Conservation (phyloP, 2,888 invertebrate species). For the Pelosia muscerda region DNA sequence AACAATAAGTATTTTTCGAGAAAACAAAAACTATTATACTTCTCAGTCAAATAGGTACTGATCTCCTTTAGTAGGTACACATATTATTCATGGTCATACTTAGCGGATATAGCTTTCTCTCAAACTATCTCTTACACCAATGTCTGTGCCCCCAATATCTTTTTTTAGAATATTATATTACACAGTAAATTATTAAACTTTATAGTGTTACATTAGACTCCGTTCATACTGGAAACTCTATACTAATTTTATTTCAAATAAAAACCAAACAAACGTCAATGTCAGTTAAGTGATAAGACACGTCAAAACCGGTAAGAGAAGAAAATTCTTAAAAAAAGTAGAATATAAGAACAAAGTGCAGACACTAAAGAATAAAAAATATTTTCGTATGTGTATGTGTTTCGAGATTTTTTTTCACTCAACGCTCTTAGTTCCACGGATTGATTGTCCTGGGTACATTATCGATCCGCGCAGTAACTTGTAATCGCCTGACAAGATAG, state of each 20-base stretch:
- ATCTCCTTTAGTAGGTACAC: too few species aligned
- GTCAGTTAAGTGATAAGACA: slow-evolving; percentile 1
- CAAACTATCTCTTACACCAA: background rate
- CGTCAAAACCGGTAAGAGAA: background rate
- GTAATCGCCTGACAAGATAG: slow-evolving; percentile 49
- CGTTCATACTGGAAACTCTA: background rate
- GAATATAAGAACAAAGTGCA: background rate
- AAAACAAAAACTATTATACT: too few species aligned
- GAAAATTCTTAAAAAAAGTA: background rate
- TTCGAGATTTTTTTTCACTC: background rate
- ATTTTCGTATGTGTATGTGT: background rate
- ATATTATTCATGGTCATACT: too few species aligned
- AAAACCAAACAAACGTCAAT: background rate
- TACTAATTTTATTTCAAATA: background rate
- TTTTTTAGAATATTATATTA: background rate
- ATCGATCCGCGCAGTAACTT: slow-evolving; percentile 22
- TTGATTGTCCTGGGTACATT: slow-evolving; percentile 14
- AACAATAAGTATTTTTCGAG: too few species aligned
- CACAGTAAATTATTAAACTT: too few species aligned
- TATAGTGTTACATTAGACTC: too few species aligned
- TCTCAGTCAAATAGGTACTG: too few species aligned
- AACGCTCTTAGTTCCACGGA: slow-evolving; percentile 3
- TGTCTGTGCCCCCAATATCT: background rate
- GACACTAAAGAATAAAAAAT: background rate
- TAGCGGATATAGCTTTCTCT: background rate